Evolutionary conservation across 1,140 invertebrate species (phyloP).

Genomic region (Drosophila pandora): DNA sequence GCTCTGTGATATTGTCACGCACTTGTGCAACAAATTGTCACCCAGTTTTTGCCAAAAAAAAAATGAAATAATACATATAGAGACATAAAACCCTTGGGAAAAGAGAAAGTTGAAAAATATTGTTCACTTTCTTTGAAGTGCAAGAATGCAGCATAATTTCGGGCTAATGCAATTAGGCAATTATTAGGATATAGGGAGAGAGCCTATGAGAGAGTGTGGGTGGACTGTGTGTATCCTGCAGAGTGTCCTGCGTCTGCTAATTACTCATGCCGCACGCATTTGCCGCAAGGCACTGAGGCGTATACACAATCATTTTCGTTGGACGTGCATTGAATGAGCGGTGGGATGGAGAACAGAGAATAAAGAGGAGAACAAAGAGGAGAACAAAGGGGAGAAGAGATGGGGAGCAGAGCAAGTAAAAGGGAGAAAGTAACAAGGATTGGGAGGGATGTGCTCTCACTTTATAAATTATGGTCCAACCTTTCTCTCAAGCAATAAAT

Average conservation of each 20-base stretch:
- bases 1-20: constrained; percentile 50
- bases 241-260: constrained; percentile 62
- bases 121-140: constrained; percentile 64
- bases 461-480: no score
- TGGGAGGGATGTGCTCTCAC: no score
- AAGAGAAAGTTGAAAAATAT: constrained; percentile 53
- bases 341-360: constrained; percentile 3
- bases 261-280: constrained; percentile 79
- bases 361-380: not conserved
- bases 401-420: constrained; percentile 10
- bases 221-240: constrained; percentile 35
- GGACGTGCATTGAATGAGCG: constrained; percentile 70
- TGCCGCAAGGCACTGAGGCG: constrained; percentile 72
- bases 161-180: constrained; percentile 78
- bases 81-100: not conserved
- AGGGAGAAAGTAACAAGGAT: not conserved
- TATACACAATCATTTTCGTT: constrained; percentile 79
- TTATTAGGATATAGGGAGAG: constrained; percentile 45
- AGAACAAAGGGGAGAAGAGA: not conserved
- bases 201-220: not conserved
- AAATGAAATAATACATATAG: constrained; percentile 7
- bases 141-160: constrained; percentile 77
- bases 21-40: constrained; percentile 79
- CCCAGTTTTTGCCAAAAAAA: constrained; percentile 63
- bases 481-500: not conserved